Conservation (phyloP, 2,888 invertebrate genomes). For the Mesodorylaimus sp. region DNA sequence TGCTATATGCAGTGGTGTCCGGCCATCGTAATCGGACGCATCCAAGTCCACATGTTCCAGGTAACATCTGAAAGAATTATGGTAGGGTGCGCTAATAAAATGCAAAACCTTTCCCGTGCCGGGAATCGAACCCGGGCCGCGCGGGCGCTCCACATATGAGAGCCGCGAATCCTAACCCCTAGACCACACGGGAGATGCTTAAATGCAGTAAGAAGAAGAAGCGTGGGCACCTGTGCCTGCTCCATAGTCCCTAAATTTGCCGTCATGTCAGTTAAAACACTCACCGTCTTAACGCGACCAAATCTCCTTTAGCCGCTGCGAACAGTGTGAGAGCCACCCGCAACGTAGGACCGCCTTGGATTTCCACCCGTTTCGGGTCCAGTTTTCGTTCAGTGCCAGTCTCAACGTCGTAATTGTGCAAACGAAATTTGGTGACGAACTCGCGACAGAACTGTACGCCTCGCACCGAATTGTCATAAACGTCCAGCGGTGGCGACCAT, state of each 20-base stretch:
- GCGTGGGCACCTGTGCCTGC: too few relatives aligned
- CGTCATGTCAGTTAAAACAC: too few relatives aligned
- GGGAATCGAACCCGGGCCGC: conserved; percentile 26
- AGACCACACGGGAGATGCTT: too few relatives aligned
- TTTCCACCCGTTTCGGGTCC: conserved; percentile 71
- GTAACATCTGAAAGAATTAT: conserved; percentile 26
- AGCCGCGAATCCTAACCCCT: too few relatives aligned
- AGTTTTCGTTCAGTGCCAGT: conserved; percentile 73
- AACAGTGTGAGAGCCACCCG: conserved; percentile 79
- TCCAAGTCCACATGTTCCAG: conserved; percentile 82
- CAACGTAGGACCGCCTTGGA: conserved; percentile 69
- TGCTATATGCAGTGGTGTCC: conserved; percentile 78
- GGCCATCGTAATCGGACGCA: conserved; percentile 72
- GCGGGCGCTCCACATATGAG: too few relatives aligned
- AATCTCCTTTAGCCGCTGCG: conserved; percentile 77
- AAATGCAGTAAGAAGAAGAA: too few relatives aligned
- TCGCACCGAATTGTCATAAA: conserved; percentile 68
- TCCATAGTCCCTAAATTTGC: too few relatives aligned
- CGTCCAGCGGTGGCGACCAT: conserved; percentile 77
- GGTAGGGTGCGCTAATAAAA: too few relatives aligned
- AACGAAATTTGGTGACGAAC: conserved; percentile 71
- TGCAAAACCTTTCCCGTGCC: conserved; percentile 24
- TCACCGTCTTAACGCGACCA: conserved; percentile 68
- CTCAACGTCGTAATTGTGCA: conserved; percentile 88
- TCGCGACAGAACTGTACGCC: conserved; percentile 84